Percentiles rank a stretch among this genome's conserved stretches.
Evolutionary conservation across 2,888 invertebrate species (phyloP).

Genomic region (Drosophila meridionalis): DNA sequence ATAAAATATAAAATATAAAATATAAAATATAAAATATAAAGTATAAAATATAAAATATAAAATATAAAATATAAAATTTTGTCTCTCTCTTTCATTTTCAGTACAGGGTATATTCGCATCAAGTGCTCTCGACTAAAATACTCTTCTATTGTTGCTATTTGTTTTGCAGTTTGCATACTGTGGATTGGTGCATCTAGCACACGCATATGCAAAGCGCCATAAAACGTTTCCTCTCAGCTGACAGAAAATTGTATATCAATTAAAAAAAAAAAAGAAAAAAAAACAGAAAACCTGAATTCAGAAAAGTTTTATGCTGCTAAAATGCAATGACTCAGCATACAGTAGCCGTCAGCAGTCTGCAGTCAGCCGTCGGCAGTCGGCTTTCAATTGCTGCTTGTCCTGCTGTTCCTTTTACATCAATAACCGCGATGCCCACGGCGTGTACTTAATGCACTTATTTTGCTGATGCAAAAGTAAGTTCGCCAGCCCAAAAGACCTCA

Average conservation of each 20-base stretch:
- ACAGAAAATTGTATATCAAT: slow-evolving; percentile 2
- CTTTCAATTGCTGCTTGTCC: not conserved
- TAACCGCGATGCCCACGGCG: not conserved
- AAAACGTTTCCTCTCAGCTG: slow-evolving; percentile 5
- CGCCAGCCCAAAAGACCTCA: slow-evolving; percentile 13
- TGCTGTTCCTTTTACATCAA: not conserved
- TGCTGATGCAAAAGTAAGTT: slow-evolving; percentile 7
- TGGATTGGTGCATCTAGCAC: not conserved
- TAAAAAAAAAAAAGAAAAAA: not conserved
- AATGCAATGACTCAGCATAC: slow-evolving; percentile 1
- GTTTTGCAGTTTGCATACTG: not conserved
- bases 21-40: not conserved
- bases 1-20: not conserved
- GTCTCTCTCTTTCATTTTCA: too few species aligned
- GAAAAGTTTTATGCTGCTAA: not conserved
- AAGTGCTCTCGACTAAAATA: not conserved
- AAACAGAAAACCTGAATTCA: not conserved
- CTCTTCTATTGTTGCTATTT: not conserved
- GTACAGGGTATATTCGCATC: not conserved
- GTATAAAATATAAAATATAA: not conserved
- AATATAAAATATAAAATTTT: too few species aligned
- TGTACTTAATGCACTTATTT: slow-evolving; percentile 11
- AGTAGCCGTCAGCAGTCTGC: not conserved
- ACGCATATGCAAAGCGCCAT: not conserved
- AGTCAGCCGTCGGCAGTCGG: not conserved